Percentiles rank a stretch among this genome's conserved stretches.
These are phyloP conservation scores for Drosophila mojavensis DNA, from an alignment of 1,140 invertebrate species.

Conservation along the genomic window DNA sequence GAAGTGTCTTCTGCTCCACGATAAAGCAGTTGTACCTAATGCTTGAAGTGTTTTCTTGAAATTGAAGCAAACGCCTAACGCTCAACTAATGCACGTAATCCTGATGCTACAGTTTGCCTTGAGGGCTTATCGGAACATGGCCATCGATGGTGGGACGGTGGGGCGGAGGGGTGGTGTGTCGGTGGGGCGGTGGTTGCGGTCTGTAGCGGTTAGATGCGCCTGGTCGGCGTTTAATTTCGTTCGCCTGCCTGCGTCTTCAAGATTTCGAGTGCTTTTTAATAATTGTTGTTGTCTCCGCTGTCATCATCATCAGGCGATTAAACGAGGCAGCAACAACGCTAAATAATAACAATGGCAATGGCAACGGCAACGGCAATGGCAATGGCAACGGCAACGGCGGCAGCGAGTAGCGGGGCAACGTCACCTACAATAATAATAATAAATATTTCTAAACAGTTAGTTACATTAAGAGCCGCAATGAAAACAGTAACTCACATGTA, in stretches of 20 bases:
- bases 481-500: conserved; percentile 82
- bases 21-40: no score
- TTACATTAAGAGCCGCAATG: conserved; percentile 81
- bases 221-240: conserved; percentile 61
- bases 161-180: neutral
- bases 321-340: conserved; percentile 66
- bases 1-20: no score
- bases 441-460: conserved; percentile 82
- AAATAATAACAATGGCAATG: conserved; percentile 24
- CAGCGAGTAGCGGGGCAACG: conserved; percentile 39
- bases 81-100: conserved; percentile 35
- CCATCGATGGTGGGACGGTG: conserved; percentile 44
- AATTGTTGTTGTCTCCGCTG: conserved; percentile 51
- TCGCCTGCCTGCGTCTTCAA: conserved; percentile 42
- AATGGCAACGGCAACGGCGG: conserved; percentile 22
- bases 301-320: conserved; percentile 70
- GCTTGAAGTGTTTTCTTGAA: conserved; percentile 7
- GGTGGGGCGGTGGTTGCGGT: conserved; percentile 24
- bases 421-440: conserved; percentile 57
- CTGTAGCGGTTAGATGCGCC: conserved; percentile 68
- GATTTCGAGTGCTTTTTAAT: conserved; percentile 76
- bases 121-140: conserved; percentile 56
- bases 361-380: conserved; percentile 43
- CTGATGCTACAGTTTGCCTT: conserved; percentile 12
- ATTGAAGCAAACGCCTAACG: conserved; percentile 16